Percentiles rank a stretch among this genome's conserved stretches.
Conservation (phyloP, 2,113 vertebrate genomes). For the Anhinga rufa region DNA sequence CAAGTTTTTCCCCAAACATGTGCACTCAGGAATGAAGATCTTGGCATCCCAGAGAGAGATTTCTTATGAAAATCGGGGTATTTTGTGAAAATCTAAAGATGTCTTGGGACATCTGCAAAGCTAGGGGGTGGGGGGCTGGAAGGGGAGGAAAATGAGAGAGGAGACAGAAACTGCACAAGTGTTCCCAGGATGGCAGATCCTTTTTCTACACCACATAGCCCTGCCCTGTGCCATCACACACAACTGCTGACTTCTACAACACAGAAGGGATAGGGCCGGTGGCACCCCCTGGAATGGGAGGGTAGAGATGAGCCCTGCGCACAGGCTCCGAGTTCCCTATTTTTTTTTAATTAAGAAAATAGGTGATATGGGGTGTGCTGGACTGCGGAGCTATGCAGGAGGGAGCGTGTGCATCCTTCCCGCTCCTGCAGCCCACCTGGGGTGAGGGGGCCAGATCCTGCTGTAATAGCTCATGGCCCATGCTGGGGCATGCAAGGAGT, state of each 20-base stretch:
- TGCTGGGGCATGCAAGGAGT: background rate
- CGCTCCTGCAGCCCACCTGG: background rate
- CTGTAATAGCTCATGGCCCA: background rate
- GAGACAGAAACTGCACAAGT: background rate
- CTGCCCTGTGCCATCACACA: background rate
- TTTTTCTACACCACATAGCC: background rate
- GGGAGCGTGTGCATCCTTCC: fast-evolving
- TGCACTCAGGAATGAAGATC: background rate
- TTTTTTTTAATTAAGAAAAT: background rate
- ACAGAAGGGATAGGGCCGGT: fast-evolving
- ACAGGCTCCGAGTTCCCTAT: background rate
- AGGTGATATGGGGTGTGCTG: background rate
- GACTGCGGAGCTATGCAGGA: background rate
- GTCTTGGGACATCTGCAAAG: background rate
- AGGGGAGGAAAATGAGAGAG: background rate
- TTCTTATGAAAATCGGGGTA: background rate
- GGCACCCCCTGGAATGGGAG: background rate
- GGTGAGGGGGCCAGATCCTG: background rate
- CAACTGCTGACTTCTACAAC: fast-evolving
- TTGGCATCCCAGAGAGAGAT: background rate
- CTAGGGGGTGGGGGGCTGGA: too few relatives aligned
- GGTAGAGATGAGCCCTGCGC: background rate
- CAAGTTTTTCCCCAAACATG: fast-evolving
- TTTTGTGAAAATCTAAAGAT: background rate
- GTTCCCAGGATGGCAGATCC: background rate